phyloP scores from a whole-genome alignment of 2,888 invertebrate species.

The Melitaea athalia region DNA sequence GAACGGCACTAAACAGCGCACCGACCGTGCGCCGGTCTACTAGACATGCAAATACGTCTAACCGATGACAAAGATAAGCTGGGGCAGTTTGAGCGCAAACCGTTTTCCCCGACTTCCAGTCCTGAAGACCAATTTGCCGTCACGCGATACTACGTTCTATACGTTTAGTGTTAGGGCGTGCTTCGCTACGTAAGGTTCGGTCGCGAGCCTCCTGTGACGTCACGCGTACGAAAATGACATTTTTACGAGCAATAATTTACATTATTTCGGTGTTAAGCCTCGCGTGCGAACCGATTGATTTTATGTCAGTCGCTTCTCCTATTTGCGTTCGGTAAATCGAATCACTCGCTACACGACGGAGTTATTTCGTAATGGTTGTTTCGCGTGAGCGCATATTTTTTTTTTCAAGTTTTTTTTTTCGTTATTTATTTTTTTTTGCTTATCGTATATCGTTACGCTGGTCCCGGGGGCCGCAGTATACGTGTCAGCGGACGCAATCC shows the following conservation, averaged over 20 bases:
- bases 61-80: conserved; percentile 69
- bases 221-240: conserved; percentile 80
- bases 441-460: conserved; percentile 39
- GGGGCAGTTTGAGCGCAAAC: conserved; percentile 65
- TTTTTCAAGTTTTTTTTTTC: conserved; percentile 24
- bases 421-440: conserved; percentile 51
- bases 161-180: conserved; percentile 38
- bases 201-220: conserved; percentile 60
- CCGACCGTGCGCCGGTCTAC: conserved; percentile 18
- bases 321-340: conserved; percentile 77
- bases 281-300: conserved; percentile 81
- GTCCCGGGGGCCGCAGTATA: conserved; percentile 26
- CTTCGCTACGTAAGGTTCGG: conserved; percentile 46
- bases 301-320: conserved; percentile 77
- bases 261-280: conserved; percentile 78
- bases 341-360: conserved; percentile 74
- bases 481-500: conserved; percentile 28
- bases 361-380: conserved; percentile 76
- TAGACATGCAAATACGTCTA: conserved; percentile 64
- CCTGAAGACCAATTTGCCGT: conserved; percentile 26
- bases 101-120: conserved; percentile 56
- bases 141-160: conserved; percentile 49
- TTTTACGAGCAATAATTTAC: conserved; percentile 82
- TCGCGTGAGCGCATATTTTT: conserved; percentile 64
- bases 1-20: conserved; percentile 31